Base-by-base conservation (phyloP, 2,888 invertebrate genomes). In the Volucella inanis region DNA sequence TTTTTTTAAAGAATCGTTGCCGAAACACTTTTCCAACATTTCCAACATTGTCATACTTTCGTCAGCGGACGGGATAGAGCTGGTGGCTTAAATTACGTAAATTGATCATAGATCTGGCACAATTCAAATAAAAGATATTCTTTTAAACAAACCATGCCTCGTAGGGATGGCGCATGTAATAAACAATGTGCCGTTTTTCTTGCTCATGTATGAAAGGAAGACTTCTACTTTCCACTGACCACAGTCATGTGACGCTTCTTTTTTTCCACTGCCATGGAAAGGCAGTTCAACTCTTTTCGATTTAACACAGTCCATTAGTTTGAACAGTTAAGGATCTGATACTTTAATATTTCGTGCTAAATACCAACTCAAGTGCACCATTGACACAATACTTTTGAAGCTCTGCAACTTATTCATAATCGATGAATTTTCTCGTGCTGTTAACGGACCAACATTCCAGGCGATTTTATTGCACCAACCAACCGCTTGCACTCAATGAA, bases 401-500 rank as follows among this genome's bases (percentile, higher is more conserved):
- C 95, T 96, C 92, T 98, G 97, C 88, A 99, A 93, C 92, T 99
- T 98, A 93, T 99, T 99, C 98, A 99, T 95, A 71, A 98, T 98
- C 87, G 98, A 94, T 88, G 96, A n/a, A n/a, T n/a, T n/a, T n/a
- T n/a, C n/a, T n/a, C n/a, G n/a, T n/a, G n/a, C n/a, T n/a, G n/a
- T n/a, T n/a, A n/a, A n/a, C n/a, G n/a, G n/a, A n/a, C n/a, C n/a
- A n/a, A n/a, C n/a, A n/a, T n/a, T 99, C 99, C 99, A 99, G 0
- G 99, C 99, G 89, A 99, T 99, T 93, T 99, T 99, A 93, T 99
- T 99, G 93, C 99, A 99, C 99, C 99, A 99, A 67, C 99, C 98
- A 81, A 97, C 96, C 55, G 98, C 97, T 93, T 98, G 98, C 81
- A 98, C 98, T 98, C 98, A 98, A 93, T 98, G 98, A 84, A 98